Base-by-base conservation (phyloP, 2,888 invertebrate genomes). In the Salticus scenicus region DNA sequence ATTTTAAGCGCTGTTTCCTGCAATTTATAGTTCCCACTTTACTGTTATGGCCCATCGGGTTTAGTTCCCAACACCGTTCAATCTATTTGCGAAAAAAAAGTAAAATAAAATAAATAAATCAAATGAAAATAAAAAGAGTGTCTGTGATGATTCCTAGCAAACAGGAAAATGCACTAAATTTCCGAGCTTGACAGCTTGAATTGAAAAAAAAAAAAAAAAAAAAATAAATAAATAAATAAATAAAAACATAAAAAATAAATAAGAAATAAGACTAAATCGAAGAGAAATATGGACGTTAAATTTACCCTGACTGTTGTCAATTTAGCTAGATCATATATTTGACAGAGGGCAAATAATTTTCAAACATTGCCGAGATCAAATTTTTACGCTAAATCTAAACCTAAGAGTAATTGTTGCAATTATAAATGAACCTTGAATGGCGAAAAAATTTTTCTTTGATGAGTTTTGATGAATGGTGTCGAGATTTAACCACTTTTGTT, bases 1-100 rank as follows among this genome's bases (percentile, higher is more conserved):
- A 86, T 86, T 86, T 86, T 76, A 80, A 80, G 80, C 69, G 86
- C 86, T 86, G 86, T 86, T 86, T 76, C 86, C 67, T 37, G 76
- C 41, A 86, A 86, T 86, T 86, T 80, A 86, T 80, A 71, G 86
- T 80, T 73, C 67, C 80, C 80, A 80, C 80, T 86, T 80, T 86
- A 86, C 80, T 70, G 86, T 86, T 86, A 86, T 86, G 80, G 86
- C 80, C 86, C 75, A 76, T 76, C 80, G 74, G 86, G 78, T 78
- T 84, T 84, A 78, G 74, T 51, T 17, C 72, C 51, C 51, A 57
- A 70, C 73, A 30, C 37, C 57, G 67, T 83, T 67, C 83, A 77
- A 83, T 83, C 83, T 77, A 67, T 73, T 72, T 69, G 42, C 72
- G 20, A 57, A 57, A 66, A 66, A 33, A 67, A 20, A 20, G 14